phyloP scores from a whole-genome alignment of 2,888 invertebrate species.

The Entomobrya multifasciata region DNA sequence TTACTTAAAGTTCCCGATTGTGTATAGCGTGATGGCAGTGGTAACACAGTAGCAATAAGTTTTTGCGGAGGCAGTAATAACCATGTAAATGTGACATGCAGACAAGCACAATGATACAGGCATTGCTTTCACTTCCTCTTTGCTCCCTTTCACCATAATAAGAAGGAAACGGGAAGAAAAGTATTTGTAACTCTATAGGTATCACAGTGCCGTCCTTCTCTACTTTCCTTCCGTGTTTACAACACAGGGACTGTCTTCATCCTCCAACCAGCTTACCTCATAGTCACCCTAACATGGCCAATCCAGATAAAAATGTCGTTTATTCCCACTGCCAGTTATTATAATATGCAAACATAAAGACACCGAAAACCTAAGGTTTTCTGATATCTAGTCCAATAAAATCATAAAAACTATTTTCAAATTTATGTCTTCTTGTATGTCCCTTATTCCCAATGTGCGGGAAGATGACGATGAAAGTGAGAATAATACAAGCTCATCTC shows the following conservation, averaged over 20 bases:
- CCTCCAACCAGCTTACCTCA: too few relatives aligned
- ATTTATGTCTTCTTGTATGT: constrained; percentile 42
- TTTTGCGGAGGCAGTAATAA: constrained; percentile 34
- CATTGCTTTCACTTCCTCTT: too few relatives aligned
- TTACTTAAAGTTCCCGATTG: too few relatives aligned
- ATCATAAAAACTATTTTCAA: constrained; percentile 55
- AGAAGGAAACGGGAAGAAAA: too few relatives aligned
- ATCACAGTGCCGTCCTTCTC: too few relatives aligned
- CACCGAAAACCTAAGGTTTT: constrained; percentile 43
- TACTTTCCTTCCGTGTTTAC: too few relatives aligned
- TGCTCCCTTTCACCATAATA: too few relatives aligned
- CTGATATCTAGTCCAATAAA: constrained; percentile 52
- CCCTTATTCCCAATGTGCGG: constrained; percentile 32
- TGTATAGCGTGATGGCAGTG: too few relatives aligned
- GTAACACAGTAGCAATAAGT: neutral
- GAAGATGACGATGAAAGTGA: constrained; percentile 18
- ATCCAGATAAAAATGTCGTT: neutral
- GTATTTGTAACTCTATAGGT: too few relatives aligned
- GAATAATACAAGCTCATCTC: constrained; percentile 13
- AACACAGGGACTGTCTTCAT: too few relatives aligned
- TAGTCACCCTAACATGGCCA: too few relatives aligned
- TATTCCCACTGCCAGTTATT: constrained; percentile 5
- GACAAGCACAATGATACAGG: constrained; percentile 41
- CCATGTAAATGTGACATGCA: constrained; percentile 39
- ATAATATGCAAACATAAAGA: too few relatives aligned